Evolutionary conservation across 2,797 vertebrate genomes (phyloP).

Genomic region (Tympanoctomys barrerae): DNA sequence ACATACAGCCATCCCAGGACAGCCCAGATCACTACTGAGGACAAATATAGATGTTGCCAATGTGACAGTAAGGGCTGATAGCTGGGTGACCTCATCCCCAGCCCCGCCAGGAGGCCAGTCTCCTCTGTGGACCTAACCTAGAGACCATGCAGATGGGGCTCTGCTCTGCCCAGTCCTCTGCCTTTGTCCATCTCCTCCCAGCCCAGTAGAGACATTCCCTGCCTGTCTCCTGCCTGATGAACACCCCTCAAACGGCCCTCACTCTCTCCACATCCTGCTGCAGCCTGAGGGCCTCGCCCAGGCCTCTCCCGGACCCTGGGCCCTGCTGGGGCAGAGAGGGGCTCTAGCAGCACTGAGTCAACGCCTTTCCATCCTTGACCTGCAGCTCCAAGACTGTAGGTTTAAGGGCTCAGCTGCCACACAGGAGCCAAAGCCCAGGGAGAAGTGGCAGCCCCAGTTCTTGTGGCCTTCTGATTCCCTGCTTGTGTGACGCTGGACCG

Average conservation of each 20-base stretch:
- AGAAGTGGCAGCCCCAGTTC: rapidly evolving
- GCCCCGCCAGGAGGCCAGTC: background rate
- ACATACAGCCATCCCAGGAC: rapidly evolving
- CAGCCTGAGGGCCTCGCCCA: rapidly evolving
- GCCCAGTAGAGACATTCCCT: background rate
- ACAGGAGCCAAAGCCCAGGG: rapidly evolving
- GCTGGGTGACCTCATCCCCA: background rate
- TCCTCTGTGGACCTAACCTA: too few species aligned
- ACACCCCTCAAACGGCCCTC: rapidly evolving
- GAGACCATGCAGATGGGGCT: rapidly evolving
- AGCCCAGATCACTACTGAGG: rapidly evolving
- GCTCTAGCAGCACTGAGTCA: background rate
- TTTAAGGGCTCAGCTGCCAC: background rate
- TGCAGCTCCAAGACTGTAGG: background rate
- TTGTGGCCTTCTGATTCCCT: too few species aligned
- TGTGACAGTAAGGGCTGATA: rapidly evolving
- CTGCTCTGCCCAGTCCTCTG: background rate
- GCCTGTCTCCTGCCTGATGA: rapidly evolving
- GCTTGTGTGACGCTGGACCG: rapidly evolving
- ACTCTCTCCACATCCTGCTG: background rate
- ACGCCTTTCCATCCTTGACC: background rate
- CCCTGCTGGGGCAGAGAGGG: background rate
- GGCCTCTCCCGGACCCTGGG: rapidly evolving
- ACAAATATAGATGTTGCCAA: background rate
- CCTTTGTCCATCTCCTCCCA: rapidly evolving